phyloP scores from a whole-genome alignment of 2,797 vertebrate genomes.

The Anguilla marmorata region DNA sequence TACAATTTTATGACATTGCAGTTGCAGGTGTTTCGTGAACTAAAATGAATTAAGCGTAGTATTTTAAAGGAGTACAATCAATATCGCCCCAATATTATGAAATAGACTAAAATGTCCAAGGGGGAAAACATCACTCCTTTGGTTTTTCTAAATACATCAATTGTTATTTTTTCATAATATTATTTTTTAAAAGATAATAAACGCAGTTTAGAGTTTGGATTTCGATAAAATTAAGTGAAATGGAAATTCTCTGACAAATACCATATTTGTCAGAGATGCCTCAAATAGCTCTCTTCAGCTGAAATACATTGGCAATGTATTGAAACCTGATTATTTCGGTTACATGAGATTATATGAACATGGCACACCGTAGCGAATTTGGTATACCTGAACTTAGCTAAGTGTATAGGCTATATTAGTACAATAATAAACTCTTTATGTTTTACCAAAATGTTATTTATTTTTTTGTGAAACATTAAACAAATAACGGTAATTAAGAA shows the following conservation, averaged over 20 bases:
- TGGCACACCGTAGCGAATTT: background rate
- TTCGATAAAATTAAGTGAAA: background rate
- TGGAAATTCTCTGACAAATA: background rate
- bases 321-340: background rate
- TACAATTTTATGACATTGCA: background rate
- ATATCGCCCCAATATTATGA: background rate
- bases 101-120: background rate
- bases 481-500: conserved; percentile 5
- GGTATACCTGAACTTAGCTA: background rate
- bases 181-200: no score
- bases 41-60: background rate
- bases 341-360: background rate
- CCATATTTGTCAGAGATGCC: background rate
- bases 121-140: background rate
- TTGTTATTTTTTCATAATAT: background rate
- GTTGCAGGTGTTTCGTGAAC: conserved; percentile 14
- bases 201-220: background rate
- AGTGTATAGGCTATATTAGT: background rate
- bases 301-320: background rate
- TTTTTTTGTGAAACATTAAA: background rate
- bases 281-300: background rate
- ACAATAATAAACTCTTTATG: background rate
- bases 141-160: background rate
- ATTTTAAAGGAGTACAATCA: background rate
- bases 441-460: background rate